Base-by-base conservation (phyloP, 1,140 invertebrate genomes). In the Heliothis virescens region DNA sequence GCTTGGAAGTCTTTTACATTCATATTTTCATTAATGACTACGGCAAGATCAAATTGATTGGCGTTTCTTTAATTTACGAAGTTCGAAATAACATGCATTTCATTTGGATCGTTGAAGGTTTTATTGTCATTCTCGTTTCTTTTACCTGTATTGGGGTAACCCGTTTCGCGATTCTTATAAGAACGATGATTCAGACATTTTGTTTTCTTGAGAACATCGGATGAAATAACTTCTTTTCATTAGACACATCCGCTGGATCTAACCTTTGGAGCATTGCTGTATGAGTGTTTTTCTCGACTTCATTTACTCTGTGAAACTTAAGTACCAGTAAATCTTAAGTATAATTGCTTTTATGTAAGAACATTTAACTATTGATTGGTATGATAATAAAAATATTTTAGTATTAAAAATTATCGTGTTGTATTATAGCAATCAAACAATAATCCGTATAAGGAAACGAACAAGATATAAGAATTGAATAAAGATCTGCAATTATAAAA, bases 381-480 rank as follows among this genome's bases (percentile, higher is more conserved):
- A 41, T 41, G 34, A 41, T 41, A 41, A 41, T 41, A 41, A 41
- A 41, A 41, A 41, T 41, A 41, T 41, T 41, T 41, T 53, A 12
- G 13, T 15, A 53, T 53, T 29, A n/a, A 71, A 47, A 71, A 71
- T 71, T 71, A 71, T 13, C 53, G 34, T 34, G 2, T 16, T 57
- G 47, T 41, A 57, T 52, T 55, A 29, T 72, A 72, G 16, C 52
- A 60, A 74, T 74, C 72, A 74, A 74, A 62, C 26, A 74, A 74
- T 74, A 74, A 74, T 41, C 72, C 55, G 41, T 60, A 62, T 74
- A 74, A 60, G 72, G 55, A 26, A 11, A 48, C 55, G 60, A 13
- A 74, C 72, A 74, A 55, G 50, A 72, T 55, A 72, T 57, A 72
- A 57, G 69, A 72, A 72, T 72, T 72, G 52, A 57, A 72, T 72